Conservation (phyloP, 2,888 invertebrate genomes). For the Drosophila pseudotalamancana region DNA sequence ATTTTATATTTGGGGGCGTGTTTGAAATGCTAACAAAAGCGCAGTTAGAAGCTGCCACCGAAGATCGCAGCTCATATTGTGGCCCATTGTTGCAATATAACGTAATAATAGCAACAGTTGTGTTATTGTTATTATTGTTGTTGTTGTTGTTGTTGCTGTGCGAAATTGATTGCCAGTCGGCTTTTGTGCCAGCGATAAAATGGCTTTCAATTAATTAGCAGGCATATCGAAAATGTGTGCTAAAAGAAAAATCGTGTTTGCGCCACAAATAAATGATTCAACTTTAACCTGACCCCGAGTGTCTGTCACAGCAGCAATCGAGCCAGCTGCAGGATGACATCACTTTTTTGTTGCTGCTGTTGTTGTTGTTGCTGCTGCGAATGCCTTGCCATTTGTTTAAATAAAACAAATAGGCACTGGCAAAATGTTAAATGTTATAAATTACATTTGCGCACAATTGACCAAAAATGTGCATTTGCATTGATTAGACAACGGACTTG, state of each 20-base stretch:
- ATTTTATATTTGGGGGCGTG: constrained; percentile 59
- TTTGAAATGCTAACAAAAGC: constrained; percentile 61
- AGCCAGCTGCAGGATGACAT: constrained; percentile 67
- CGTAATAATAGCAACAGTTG: constrained; percentile 12
- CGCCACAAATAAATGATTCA: constrained; percentile 75
- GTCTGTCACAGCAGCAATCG: constrained; percentile 68
- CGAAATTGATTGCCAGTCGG: constrained; percentile 68
- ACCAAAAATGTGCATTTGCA: constrained; percentile 79
- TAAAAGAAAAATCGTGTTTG: constrained; percentile 77
- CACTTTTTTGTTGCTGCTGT: constrained; percentile 44
- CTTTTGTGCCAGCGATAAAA: constrained; percentile 75
- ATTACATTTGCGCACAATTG: constrained; percentile 69
- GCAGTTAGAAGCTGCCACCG: constrained; percentile 58
- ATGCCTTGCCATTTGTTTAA: constrained; percentile 62
- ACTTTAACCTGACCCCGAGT: constrained; percentile 83
- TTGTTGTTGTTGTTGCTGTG: constrained; percentile 8
- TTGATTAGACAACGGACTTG: constrained; percentile 60
- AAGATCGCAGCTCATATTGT: constrained; percentile 48
- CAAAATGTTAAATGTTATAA: constrained; percentile 67
- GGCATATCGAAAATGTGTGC: constrained; percentile 60
- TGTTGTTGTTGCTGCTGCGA: background rate
- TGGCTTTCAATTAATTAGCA: constrained; percentile 76
- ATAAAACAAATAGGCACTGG: constrained; percentile 40
- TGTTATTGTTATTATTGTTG: background rate
- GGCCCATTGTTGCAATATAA: constrained; percentile 49